These are phyloP conservation scores for Acanthosoma haemorrhoidale DNA, from an alignment of 2,888 invertebrate species.

Conservation along the genomic window DNA sequence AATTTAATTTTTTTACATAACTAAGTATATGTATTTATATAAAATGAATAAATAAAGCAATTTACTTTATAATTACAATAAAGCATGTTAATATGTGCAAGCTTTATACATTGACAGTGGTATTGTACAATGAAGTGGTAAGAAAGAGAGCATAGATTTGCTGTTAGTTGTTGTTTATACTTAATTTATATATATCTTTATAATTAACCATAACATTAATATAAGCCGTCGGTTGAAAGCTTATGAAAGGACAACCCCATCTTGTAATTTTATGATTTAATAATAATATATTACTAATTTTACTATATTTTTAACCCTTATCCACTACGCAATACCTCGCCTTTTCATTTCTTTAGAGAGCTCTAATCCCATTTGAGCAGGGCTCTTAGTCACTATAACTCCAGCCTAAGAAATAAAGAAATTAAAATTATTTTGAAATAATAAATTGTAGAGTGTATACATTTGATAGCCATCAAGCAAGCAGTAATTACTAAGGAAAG, in stretches of 20 bases:
- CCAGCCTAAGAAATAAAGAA: slow-evolving; percentile 59
- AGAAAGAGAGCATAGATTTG: neutral
- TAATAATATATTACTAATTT: slow-evolving; percentile 14
- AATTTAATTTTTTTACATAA: too few species aligned
- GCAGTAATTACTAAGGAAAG: too few species aligned
- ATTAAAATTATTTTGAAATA: neutral
- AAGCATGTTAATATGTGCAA: neutral
- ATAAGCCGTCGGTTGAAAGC: neutral
- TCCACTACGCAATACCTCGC: slow-evolving; percentile 50
- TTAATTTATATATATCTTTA: neutral
- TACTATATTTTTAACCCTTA: neutral
- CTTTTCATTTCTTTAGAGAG: slow-evolving; percentile 85
- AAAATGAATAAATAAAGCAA: slow-evolving; percentile 6
- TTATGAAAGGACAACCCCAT: slow-evolving; percentile 13
- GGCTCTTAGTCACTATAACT: slow-evolving; percentile 90
- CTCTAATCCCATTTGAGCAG: slow-evolving; percentile 91
- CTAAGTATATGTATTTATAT: too few species aligned
- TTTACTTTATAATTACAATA: neutral
- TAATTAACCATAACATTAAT: neutral
- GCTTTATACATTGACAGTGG: too few species aligned
- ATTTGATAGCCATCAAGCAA: too few species aligned
- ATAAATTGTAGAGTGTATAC: neutral
- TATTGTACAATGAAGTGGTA: neutral
- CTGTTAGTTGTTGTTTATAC: neutral
- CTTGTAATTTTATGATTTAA: neutral